Evolutionary conservation across 2,797 vertebrate species (phyloP), one percentile per base, ranked within the genome.

Genomic region (Brachymystax lenok): DNA sequence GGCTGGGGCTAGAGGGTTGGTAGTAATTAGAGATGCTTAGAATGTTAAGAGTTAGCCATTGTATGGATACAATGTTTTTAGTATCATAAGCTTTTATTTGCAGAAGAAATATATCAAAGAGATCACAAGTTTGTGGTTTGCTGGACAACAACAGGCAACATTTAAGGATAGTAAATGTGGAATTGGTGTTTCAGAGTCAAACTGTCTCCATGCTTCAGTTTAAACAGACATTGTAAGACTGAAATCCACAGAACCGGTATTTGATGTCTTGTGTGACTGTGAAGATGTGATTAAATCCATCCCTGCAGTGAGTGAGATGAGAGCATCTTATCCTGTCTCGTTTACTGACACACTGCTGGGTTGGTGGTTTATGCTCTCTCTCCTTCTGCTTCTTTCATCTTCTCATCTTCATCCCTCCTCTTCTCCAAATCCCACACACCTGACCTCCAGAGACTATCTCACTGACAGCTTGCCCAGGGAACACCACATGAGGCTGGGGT

Each of bases 311-410:
- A 59, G n/a, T 59, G 21, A 66, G 27, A 66, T 69, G 28, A 13
- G 16, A 69, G 64, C 1, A 13, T 33, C 19, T 69, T 69, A 5
- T 69, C 6, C 85, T n/a, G 80, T 85, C 80, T 83, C 81, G 52
- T 74, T 87, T 79, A 74, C 83, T 81, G 80, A 86, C 85, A 78
- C 80, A 80, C 74, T 28, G 68, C 70, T 21, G 28, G 69, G 67
- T 17, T 33, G 69, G 67, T 7, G 7, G 19, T 74, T 83, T 84
- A 83, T 79, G 83, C 76, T 82, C 61, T 33, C 61, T 80, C 82
- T 85, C 89, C 87, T 68, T 82, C 88, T 86, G 80, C 77, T 88
- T 28, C 86, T 90, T 92, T 92, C 78, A 92, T 87, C 77, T 75
- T 59, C 50, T 84, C 73, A 54, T 74, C 77, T 71, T 85, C 83